phyloP scores from a whole-genome alignment of 2,797 vertebrate species.

The Sciaenops ocellatus region DNA sequence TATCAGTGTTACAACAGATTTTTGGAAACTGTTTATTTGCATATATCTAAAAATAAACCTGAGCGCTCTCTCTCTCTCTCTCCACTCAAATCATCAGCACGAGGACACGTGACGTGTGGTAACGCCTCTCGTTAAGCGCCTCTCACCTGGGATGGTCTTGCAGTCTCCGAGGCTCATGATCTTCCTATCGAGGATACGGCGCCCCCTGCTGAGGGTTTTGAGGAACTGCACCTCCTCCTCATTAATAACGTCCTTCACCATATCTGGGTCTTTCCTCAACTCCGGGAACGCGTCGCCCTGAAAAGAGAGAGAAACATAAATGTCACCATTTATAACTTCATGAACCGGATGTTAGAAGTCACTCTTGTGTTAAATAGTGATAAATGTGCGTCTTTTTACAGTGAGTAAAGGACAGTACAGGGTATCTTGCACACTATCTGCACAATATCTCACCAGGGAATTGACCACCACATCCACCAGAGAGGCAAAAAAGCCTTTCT shows the following conservation, averaged over 20 bases:
- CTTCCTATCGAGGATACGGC: constrained; percentile 96
- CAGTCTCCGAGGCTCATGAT: constrained; percentile 93
- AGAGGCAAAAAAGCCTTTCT: constrained; percentile 94
- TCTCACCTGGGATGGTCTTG: constrained; percentile 93
- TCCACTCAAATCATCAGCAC: neutral
- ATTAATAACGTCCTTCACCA: constrained; percentile 98
- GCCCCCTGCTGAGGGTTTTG: constrained; percentile 96
- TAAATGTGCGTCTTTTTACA: neutral
- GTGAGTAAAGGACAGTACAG: neutral
- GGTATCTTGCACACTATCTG: neutral
- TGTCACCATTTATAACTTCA: neutral
- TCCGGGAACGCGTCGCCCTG: constrained; percentile 98
- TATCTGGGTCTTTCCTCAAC: constrained; percentile 95
- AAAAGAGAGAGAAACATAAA: neutral
- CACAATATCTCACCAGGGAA: constrained; percentile 89
- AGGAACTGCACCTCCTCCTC: constrained; percentile 97
- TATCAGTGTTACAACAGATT: neutral
- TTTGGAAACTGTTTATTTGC: neutral
- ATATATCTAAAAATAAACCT: neutral
- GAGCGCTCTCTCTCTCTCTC: neutral
- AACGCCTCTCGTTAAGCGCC: neutral
- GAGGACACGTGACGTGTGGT: neutral
- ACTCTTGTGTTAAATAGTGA: neutral
- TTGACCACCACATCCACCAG: constrained; percentile 96
- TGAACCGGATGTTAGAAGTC: neutral